Conservation (phyloP, 2,797 vertebrate genomes). For the Otus scops region DNA sequence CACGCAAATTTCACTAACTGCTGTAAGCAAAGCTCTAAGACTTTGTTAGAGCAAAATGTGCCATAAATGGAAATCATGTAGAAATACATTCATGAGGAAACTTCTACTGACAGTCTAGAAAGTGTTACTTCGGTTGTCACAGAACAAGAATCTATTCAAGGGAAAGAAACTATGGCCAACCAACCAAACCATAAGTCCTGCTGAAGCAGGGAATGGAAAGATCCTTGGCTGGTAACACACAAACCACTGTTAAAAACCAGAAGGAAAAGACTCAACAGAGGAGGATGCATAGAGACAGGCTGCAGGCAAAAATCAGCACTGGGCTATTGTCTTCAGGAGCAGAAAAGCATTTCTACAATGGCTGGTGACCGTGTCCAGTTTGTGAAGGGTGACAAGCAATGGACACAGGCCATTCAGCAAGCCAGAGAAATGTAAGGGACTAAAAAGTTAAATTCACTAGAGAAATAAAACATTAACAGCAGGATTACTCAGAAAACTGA, state of each 20-base stretch:
- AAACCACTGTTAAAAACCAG: background rate
- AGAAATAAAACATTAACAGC: background rate
- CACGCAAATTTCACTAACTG: background rate
- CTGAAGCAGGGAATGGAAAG: background rate
- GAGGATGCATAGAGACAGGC: background rate
- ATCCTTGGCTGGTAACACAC: background rate
- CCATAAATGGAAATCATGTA: background rate
- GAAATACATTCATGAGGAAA: background rate
- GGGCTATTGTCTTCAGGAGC: background rate
- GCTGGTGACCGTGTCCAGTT: background rate
- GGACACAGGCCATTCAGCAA: background rate
- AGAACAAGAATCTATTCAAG: background rate
- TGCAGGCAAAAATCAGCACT: background rate
- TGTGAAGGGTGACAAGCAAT: background rate
- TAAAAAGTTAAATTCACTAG: background rate
- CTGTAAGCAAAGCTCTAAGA: background rate
- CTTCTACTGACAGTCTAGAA: background rate
- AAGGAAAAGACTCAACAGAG: fast-evolving
- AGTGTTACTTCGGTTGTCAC: background rate
- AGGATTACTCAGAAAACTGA: background rate
- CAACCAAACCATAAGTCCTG: background rate
- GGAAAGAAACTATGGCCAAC: background rate
- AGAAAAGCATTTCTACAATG: background rate
- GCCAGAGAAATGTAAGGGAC: background rate
- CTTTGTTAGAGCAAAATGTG: background rate